These are phyloP conservation scores for Tympanoctomys barrerae DNA, from an alignment of 2,797 vertebrate species.

Conservation along the genomic window DNA sequence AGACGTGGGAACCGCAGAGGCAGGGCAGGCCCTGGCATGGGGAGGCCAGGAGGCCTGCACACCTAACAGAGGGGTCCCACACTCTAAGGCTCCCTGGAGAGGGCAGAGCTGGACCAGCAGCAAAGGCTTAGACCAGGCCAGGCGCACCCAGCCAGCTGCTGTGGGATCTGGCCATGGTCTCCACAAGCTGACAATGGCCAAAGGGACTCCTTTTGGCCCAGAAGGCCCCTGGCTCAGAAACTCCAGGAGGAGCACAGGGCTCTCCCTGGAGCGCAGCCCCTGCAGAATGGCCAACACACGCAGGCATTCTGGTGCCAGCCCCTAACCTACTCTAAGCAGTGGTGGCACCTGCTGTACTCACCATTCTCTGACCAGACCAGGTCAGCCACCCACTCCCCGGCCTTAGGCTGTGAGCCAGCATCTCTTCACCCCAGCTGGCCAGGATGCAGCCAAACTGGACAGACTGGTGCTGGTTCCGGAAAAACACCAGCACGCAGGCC, in stretches of 20 bases:
- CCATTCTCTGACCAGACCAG: not conserved
- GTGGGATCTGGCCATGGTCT: not conserved
- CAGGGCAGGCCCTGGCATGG: not conserved
- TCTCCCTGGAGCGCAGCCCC: not conserved
- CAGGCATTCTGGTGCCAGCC: too few species aligned
- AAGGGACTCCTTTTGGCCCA: not conserved
- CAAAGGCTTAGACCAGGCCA: not conserved
- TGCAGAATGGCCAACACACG: not conserved
- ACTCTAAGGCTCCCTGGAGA: not conserved
- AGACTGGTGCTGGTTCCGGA: constrained; percentile 1
- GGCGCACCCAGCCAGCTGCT: not conserved
- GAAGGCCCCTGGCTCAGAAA: not conserved
- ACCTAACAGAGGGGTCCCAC: not conserved
- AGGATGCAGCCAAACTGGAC: constrained; percentile 41
- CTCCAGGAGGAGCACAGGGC: not conserved
- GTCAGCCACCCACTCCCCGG: not conserved
- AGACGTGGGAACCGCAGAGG: not conserved
- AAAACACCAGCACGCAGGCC: fast-evolving
- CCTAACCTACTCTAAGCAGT: not conserved
- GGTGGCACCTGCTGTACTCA: not conserved
- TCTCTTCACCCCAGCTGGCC: constrained; percentile 27
- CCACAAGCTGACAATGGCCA: not conserved
- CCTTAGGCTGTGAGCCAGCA: constrained; percentile 9
- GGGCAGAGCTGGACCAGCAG: not conserved
- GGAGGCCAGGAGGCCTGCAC: not conserved